Base-by-base conservation (phyloP, 2,888 invertebrate genomes). In the Chrysomela aeneicollis region DNA sequence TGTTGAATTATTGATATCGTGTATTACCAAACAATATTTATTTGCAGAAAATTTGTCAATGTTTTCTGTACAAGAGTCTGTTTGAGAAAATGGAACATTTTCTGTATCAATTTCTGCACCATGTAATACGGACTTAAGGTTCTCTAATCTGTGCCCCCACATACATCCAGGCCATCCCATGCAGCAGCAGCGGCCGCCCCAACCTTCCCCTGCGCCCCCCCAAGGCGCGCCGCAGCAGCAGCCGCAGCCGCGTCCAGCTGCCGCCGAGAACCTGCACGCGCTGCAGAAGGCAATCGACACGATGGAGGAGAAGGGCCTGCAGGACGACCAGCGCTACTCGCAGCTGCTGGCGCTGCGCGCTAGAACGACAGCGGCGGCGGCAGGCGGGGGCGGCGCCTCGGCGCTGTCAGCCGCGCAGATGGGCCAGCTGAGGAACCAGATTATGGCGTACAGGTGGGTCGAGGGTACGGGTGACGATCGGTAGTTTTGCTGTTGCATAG, bases 231-330 rank as follows among this genome's bases (percentile, higher is more conserved):
- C 61, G 12, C 58, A 21, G 10, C 71, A 70, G 8, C 59, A 30
- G n/a, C 60, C 37, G n/a, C 57, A 57, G 12, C 66, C 66, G n/a
- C 82, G 85, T 12, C 72, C 72, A 5, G 82, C 85, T 1, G 71
- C 68, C 12, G 82, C 84, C 74, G 94, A 94, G 76, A 94, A 93
- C 80, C 84, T 95, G n/a, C 92, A 90, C 79, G 94, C 94, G 0
- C 83, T 95, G 18, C 95, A 95, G 78, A 88, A 94, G 70, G 95
- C 96, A 30, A 96, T 97, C 58, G 94, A 92, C 78, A 92, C 94
- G 0, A 96, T 97, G 96, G 97, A 97, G 82, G 96, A 96, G 79
- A 95, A 95, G 77, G 96, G 96, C 0, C 85, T 97, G 76, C 94
- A 95, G 79, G 94, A 95, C 77, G 96, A 97, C 84, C 95, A 96